Evolutionary conservation across 2,113 vertebrate genomes (phyloP).

Genomic region (Fulmarus glacialis): DNA sequence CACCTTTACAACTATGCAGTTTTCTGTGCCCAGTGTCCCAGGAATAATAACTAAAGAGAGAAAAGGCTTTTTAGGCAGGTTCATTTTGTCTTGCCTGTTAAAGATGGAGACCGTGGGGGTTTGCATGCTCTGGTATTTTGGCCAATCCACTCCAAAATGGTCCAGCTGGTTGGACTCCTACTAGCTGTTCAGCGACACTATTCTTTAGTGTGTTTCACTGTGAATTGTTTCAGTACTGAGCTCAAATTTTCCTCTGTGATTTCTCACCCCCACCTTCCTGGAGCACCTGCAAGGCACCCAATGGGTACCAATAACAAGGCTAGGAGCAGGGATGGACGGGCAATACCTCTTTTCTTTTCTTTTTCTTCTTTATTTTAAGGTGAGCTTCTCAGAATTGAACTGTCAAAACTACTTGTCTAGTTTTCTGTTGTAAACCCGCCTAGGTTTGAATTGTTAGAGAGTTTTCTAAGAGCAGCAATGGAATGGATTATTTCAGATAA

Average conservation of each 20-base stretch:
- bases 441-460: background rate
- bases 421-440: background rate
- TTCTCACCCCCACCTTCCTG: background rate
- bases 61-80: background rate
- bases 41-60: background rate
- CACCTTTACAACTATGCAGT: background rate
- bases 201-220: background rate
- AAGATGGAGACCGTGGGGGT: rapidly evolving
- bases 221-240: background rate
- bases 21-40: background rate
- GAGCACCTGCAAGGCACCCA: background rate
- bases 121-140: background rate
- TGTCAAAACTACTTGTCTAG: background rate
- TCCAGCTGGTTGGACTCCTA: background rate
- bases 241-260: background rate
- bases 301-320: background rate
- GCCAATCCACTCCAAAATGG: background rate
- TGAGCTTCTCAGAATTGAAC: background rate
- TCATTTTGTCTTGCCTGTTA: background rate
- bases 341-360: rapidly evolving
- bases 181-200: background rate
- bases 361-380: background rate
- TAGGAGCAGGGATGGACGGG: background rate
- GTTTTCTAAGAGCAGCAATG: background rate
- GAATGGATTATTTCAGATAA: background rate